Base-by-base conservation (phyloP, 1,140 invertebrate genomes). In the Gonatopus flavifemur region DNA sequence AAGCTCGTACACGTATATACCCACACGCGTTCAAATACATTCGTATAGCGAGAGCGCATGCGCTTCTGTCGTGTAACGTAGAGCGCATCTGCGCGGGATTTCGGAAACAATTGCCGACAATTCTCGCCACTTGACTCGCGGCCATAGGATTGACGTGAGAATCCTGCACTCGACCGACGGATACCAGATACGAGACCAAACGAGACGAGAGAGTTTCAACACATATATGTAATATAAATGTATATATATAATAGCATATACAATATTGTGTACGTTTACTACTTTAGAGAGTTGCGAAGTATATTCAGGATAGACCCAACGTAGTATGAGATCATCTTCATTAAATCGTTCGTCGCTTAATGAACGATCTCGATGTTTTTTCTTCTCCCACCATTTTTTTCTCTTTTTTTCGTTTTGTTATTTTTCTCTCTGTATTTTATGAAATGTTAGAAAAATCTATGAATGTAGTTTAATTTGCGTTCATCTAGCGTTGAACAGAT, bases 71-170 rank as follows among this genome's bases (percentile, higher is more conserved):
- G 36, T 12, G 18, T 35, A 10, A 41, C 38, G 47, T 15, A 22
- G 48, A 48, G 56, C 66, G 72, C 69, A 72, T 72, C 69, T 75
- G 70, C 74, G 73, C 75, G 75, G 76, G 76, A 78, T 79, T 79
- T 79, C 75, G 76, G 74, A 79, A 79, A 79, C 75, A 77, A 77
- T 79, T 79, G 76, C 70, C 76, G 72, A 68, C 74, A 79, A 79
- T 79, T 77, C 76, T 64, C 70, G 74, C 75, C 76, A 79, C 74
- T 77, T 77, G 69, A 74, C 72, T 74, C 72, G 72, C 69, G 67
- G 64, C 68, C 62, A 64, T 63, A 44, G 71, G 74, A 79, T 78
- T 78, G 74, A 70, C 76, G 76, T 78, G 76, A 77, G 76, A 78
- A 78, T 75, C 68, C 69, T n/a, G n/a, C n/a, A n/a, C n/a, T n/a